Base-by-base conservation (phyloP, 2,888 invertebrate genomes). In the Smittia aterrima region DNA sequence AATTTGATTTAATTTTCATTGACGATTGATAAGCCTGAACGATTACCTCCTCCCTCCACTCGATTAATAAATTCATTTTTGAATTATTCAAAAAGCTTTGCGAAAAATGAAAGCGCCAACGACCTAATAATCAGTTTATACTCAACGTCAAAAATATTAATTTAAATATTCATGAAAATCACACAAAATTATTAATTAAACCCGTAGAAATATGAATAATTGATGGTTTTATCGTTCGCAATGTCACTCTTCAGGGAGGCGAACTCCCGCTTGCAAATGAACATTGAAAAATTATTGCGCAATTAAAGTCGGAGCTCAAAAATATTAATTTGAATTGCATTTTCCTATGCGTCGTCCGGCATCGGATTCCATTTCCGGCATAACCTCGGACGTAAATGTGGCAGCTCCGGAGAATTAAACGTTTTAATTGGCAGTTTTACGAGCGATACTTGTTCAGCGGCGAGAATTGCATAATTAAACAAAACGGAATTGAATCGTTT, bases 101-200 rank as follows among this genome's bases (percentile, higher is more conserved):
- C 47, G 47, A 18, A 58, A 58, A 18, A 47, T 47, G 22, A 58
- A 64, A 64, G 64, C 64, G 16, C 27, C 25, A 25, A 64, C 64
- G 58, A 58, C 58, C 58, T 18, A 58, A 58, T 58, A 58, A 58
- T 58, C 58, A 20, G 20, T 18, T 64, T 64, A 64, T 64, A 13
- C 2, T 6, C 25, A 25, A 25, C n/a, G 27, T 27, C 27, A 64
- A 27, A 58, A 27, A 64, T 64, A 64, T 64, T 64, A 64, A 64
- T 64, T 64, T 24, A 64, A 64, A 64, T 64, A 64, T 64, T 64
- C 64, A 64, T 64, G 64, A 27, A 47, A 64, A 27, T 27, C 27
- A 64, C 64, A 64, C 64, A 27, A 64, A 64, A 64, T 64, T 64
- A 64, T 27, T 64, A 64, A 64, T 64, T 64, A 64, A 64, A 64